Evolutionary conservation across 2,888 invertebrate genomes (phyloP), one percentile per base, ranked within the genome.

Genomic region (Exephanes ischioxanthus): DNA sequence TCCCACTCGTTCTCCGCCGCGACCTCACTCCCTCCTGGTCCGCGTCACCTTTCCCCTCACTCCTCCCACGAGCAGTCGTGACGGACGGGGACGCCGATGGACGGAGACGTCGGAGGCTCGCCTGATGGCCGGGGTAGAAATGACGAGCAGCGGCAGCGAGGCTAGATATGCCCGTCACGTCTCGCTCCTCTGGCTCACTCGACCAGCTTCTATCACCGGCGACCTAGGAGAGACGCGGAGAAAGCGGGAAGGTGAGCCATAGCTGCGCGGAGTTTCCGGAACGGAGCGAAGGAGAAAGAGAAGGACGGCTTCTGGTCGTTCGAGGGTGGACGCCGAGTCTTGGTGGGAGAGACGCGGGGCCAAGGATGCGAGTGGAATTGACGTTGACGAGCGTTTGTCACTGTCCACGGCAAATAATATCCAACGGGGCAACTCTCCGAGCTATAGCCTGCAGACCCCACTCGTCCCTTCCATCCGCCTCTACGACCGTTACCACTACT

Each of bases 311-410:
- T 68, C 45, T 3, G 66, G 79, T 30, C 48, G 33, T 37, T 79
- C 70, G 58, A 26, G 66, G 68, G 53, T 67, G 53, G 41, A 58
- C 48, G 58, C 41, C 33, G 68, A 71, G 73, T 67, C 77, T 83
- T 80, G 80, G 14, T 51, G 84, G 79, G 83, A 82, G 79, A 78
- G 86, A 76, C 26, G 80, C 45, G 16, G 84, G 84, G 86, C 87
- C 87, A 88, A 89, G 89, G 89, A 88, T 90, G 89, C 90, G 90
- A 91, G 90, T 92, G 91, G 91, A 92, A 90, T 87, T 93, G 92
- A 93, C 92, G 91, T 93, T 93, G 93, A 93, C 93, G 92, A 91
- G 92, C 91, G 93, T 93, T 93, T 93, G 93, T 93, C 93, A 94
- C 93, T 93, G 93, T 93, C 92, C 92, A 90, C 91, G 89, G 91